These are phyloP conservation scores for Meles meles DNA, from an alignment of 2,113 vertebrate genomes.

Conservation along the genomic window DNA sequence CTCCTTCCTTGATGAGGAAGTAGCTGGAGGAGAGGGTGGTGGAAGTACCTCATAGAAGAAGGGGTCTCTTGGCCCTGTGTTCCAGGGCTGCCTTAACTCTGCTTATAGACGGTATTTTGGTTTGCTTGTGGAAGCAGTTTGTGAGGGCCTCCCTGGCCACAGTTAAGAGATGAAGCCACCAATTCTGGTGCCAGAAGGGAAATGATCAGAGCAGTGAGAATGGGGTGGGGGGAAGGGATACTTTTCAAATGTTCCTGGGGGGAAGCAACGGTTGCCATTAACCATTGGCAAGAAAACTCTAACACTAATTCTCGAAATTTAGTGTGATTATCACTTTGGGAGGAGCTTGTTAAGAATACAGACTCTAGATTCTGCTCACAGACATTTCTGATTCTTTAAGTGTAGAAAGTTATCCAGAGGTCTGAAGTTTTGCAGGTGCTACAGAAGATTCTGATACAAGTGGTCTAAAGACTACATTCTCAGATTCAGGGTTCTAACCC, in stretches of 20 bases:
- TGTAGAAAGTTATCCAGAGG: background rate
- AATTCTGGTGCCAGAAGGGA: background rate
- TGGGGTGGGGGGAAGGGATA: background rate
- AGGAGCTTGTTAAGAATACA: background rate
- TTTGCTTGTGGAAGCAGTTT: background rate
- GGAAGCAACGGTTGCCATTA: background rate
- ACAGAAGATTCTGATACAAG: background rate
- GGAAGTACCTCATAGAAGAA: background rate
- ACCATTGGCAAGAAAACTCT: background rate
- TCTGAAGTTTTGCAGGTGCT: background rate
- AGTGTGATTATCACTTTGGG: background rate
- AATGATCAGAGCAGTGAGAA: background rate
- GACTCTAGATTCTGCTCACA: background rate
- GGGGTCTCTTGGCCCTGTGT: background rate
- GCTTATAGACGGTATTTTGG: background rate
- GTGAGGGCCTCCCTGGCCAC: background rate
- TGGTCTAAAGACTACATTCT: background rate
- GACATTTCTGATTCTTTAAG: background rate
- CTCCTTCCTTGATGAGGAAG: background rate
- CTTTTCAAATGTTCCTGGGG: background rate
- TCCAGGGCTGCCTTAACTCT: background rate
- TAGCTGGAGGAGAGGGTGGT: background rate
- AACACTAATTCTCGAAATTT: constrained; percentile 1
- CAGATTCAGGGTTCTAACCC: background rate
- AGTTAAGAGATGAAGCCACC: background rate